phyloP scores from a whole-genome alignment of 1,140 invertebrate genomes.

The Ridgeia piscesae region DNA sequence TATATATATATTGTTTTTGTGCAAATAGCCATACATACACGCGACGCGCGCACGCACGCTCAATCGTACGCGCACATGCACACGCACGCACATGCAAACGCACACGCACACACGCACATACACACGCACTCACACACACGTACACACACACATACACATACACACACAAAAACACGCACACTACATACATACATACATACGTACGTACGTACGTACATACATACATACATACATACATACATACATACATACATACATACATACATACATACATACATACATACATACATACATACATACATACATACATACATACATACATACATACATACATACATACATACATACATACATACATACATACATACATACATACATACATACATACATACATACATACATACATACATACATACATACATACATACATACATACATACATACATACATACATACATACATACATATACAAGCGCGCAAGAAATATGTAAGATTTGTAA shows the following conservation, averaged over 20 bases:
- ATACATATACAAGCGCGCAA: too few relatives aligned
- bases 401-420: neutral
- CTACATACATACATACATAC: neutral
- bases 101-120: neutral
- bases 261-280: neutral
- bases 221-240: neutral
- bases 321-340: neutral
- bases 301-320: neutral
- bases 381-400: neutral
- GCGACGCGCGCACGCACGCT: too few relatives aligned
- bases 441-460: too few relatives aligned
- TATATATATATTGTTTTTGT: neutral
- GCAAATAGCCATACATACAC: neutral
- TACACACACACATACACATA: neutral
- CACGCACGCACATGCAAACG: neutral
- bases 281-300: neutral
- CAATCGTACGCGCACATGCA: too few relatives aligned
- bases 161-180: neutral
- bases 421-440: too few relatives aligned
- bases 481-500: too few relatives aligned
- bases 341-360: neutral
- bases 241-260: neutral
- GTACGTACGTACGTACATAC: neutral
- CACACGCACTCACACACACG: neutral
- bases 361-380: neutral